Base-by-base conservation (phyloP, 2,888 invertebrate species). In the Podabrus alpinus region DNA sequence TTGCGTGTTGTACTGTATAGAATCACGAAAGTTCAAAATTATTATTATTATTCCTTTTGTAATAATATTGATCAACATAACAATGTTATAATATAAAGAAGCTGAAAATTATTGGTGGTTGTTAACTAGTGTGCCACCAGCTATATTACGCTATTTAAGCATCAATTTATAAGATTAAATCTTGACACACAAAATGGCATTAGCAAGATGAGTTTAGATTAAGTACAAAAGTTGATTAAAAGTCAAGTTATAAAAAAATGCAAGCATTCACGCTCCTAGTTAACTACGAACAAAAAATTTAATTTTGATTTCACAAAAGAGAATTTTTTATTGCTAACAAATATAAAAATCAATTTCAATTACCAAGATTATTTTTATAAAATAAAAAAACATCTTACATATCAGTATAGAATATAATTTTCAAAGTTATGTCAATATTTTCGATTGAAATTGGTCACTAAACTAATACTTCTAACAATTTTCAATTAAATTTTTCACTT, bases 1-100 rank as follows among this genome's bases (percentile, higher is more conserved):
- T 70, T 13, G 71, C 66, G 71, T 62, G 71, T 66, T 71, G 66
- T n/a, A 66, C 59, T 19, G 21, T 66, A 16, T 45, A 45, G 45
- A 71, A 71, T 66, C 71, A 71, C 66, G 71, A 66, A 17, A 17
- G 66, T 66, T 29, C 45, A 66, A 69, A 69, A 69, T 69, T 69
- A 69, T 69, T 61, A 19, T 68, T 68, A 61, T 61, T 61, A 62
- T 25, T 69, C n/a, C 61, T 69, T 62, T 21, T 64, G 19, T 69
- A 19, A 15, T 9, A 19, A 60, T 69, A 60, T 60, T 21, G 60
- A 60, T 69, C 17, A 69, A 24, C 24, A 16, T 45, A 25, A 69
- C 16, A 16, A 69, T 59, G 11, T 21, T 24, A 60, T 59, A 59
- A 64, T 16, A 64, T 64, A 64, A 64, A 64, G 21, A 64, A 16